A percentile compares a stretch with the other conserved stretches of the same genome.
Evolutionary conservation across 2,888 invertebrate genomes (phyloP).

Genomic region (Campopleginae sp.): DNA sequence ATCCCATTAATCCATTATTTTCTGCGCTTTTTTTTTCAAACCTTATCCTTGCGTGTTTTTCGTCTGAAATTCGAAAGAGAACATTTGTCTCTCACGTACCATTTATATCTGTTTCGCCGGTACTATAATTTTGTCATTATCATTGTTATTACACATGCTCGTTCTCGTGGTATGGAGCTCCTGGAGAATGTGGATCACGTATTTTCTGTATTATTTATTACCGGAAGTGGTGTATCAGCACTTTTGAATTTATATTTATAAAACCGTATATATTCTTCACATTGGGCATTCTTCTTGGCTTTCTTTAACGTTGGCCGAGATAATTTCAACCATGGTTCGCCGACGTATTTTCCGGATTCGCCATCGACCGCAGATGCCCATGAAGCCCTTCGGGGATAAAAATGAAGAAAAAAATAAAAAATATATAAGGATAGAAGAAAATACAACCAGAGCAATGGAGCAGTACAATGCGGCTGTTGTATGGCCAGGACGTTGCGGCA

Average conservation of each 20-base stretch:
- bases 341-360: slow-evolving; percentile 56
- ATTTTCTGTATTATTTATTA: slow-evolving; percentile 30
- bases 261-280: neutral
- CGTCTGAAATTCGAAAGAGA: slow-evolving; percentile 3
- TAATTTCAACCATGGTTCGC: slow-evolving; percentile 59
- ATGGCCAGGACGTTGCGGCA: slow-evolving; percentile 69
- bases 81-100: neutral
- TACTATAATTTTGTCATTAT: slow-evolving; percentile 17
- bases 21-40: slow-evolving; percentile 6
- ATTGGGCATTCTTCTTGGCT: slow-evolving; percentile 21
- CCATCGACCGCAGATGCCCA: slow-evolving; percentile 53
- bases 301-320: slow-evolving; percentile 44
- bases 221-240: slow-evolving; percentile 34
- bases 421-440: slow-evolving; percentile 26
- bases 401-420: neutral
- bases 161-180: neutral
- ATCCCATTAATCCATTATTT: slow-evolving; percentile 1
- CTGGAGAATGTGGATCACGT: neutral
- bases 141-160: slow-evolving; percentile 6
- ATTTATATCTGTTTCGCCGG: neutral
- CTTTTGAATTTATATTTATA: neutral
- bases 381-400: slow-evolving; percentile 20
- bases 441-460: slow-evolving; percentile 54
- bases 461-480: slow-evolving; percentile 68
- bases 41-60: slow-evolving; percentile 7